Evolutionary conservation across 2,797 vertebrate genomes (phyloP).

Genomic region (Scleropages formosus): DNA sequence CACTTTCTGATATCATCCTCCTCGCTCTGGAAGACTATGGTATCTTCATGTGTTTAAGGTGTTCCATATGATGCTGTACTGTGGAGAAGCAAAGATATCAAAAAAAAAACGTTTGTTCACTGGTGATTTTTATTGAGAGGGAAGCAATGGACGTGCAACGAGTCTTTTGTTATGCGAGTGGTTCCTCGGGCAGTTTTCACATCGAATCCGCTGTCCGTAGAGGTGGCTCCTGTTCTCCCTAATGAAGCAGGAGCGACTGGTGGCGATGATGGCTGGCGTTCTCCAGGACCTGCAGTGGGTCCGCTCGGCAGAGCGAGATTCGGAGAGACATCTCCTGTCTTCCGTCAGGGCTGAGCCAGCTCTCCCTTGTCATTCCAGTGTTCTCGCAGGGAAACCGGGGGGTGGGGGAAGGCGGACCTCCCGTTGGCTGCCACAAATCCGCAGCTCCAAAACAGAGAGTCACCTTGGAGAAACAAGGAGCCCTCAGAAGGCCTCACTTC

Average conservation of each 20-base stretch:
- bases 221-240: background rate
- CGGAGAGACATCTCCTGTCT: background rate
- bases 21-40: background rate
- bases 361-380: background rate
- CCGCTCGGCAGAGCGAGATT: background rate
- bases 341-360: background rate
- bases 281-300: background rate
- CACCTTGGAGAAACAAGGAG: too few species aligned
- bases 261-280: background rate
- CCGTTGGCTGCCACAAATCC: too few species aligned
- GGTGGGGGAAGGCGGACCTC: too few species aligned
- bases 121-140: conserved; percentile 12
- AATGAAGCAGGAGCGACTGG: background rate
- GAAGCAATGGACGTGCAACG: too few species aligned
- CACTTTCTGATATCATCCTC: background rate
- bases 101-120: background rate
- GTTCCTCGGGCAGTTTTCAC: background rate
- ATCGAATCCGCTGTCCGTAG: background rate
- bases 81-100: background rate
- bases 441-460: too few species aligned
- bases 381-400: too few species aligned
- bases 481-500: too few species aligned
- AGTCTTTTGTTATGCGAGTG: background rate
- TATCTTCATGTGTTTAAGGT: background rate
- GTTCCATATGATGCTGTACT: background rate